These are phyloP conservation scores for Emydura subglobosa DNA, from an alignment of 2,113 vertebrate species.

Conservation along the genomic window DNA sequence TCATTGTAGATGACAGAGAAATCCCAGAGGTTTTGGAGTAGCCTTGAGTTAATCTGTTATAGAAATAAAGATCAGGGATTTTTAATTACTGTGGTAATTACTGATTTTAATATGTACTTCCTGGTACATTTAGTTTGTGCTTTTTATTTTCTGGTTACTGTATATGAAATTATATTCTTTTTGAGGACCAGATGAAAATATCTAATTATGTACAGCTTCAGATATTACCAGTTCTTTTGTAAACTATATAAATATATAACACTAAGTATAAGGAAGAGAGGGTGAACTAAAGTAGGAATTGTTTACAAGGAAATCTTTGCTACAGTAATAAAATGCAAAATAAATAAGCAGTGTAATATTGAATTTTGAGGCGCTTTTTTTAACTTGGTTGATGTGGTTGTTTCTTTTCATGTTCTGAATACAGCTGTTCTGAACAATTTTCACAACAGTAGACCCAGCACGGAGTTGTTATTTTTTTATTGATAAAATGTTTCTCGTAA, in stretches of 20 bases:
- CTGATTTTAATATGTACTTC: conserved; percentile 64
- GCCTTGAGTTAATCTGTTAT: conserved; percentile 53
- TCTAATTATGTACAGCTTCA: conserved; percentile 39
- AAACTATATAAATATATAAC: conserved; percentile 46
- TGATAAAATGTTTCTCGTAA: background rate
- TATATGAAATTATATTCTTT: conserved; percentile 56
- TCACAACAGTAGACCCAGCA: background rate
- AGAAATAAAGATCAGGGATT: conserved; percentile 62
- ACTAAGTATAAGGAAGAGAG: conserved; percentile 24
- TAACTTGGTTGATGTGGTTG: background rate
- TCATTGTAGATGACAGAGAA: conserved; percentile 91
- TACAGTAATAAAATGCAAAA: conserved; percentile 55
- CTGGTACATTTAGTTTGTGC: conserved; percentile 67
- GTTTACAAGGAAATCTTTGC: conserved; percentile 9
- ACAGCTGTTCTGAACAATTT: background rate
- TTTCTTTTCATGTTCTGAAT: background rate
- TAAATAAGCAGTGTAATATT: conserved; percentile 29
- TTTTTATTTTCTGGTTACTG: conserved; percentile 73
- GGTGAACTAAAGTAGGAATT: conserved; percentile 44
- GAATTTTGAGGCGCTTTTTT: conserved; percentile 30
- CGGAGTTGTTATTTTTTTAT: background rate
- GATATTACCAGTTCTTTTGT: conserved; percentile 53
- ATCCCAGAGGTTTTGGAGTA: conserved; percentile 88
- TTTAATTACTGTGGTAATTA: conserved; percentile 74
- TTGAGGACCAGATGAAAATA: conserved; percentile 54